Conservation (phyloP, 2,888 invertebrate species). For the Cylindroiulus punctatus region DNA sequence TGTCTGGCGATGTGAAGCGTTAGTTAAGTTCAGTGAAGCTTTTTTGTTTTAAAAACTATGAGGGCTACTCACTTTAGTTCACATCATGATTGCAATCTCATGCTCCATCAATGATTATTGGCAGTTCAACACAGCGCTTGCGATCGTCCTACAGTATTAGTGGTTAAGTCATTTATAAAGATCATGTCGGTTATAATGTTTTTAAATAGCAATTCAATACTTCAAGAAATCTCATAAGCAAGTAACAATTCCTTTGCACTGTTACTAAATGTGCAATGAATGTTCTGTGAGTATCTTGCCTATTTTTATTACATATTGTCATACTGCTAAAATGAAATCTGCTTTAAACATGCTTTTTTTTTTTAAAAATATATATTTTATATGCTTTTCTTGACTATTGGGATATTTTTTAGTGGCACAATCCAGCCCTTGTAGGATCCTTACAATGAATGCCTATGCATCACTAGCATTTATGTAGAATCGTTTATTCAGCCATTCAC, state of each 20-base stretch:
- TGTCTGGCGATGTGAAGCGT: background rate
- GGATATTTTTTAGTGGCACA: too few relatives aligned
- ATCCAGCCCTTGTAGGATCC: too few relatives aligned
- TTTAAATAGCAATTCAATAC: background rate
- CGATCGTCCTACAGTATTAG: background rate
- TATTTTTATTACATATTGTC: background rate
- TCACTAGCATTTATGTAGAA: too few relatives aligned
- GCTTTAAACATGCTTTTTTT: too few relatives aligned
- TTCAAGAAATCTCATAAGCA: background rate
- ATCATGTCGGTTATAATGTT: too few relatives aligned
- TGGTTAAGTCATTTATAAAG: too few relatives aligned
- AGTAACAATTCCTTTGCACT: background rate
- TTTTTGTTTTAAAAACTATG: background rate
- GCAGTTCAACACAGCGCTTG: background rate
- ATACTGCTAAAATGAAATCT: background rate
- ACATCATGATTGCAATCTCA: background rate
- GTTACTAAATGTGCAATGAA: background rate
- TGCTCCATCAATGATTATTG: background rate
- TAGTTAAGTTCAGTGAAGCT: background rate
- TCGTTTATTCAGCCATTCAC: too few relatives aligned
- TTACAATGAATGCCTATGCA: too few relatives aligned
- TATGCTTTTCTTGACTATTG: too few relatives aligned
- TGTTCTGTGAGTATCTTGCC: background rate
- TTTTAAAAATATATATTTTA: too few relatives aligned
- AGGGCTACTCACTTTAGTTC: background rate